Evolutionary conservation across 2,888 invertebrate genomes (phyloP).

Genomic region (Polydrusus tereticollis): DNA sequence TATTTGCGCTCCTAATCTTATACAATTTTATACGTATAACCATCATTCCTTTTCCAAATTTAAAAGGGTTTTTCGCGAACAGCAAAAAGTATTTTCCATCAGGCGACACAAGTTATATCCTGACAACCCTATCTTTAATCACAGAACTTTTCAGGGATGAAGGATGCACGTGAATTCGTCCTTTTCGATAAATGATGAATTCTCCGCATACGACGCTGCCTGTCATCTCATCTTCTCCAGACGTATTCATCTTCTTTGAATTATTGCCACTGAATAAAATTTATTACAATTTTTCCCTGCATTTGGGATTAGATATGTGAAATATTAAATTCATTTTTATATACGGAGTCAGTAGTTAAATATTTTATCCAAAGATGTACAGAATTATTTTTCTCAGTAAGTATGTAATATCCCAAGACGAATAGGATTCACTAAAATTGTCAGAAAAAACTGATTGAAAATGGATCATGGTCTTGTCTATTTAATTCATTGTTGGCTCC

Average conservation of each 20-base stretch:
- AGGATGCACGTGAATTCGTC: constrained; percentile 41
- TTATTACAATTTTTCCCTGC: constrained; percentile 64
- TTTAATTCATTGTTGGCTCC: too few relatives aligned
- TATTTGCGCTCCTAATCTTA: background rate
- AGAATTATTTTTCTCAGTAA: background rate
- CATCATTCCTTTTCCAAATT: background rate
- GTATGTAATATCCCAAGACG: too few relatives aligned
- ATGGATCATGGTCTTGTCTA: too few relatives aligned
- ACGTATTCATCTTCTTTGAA: constrained; percentile 66
- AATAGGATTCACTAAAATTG: too few relatives aligned
- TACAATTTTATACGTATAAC: background rate
- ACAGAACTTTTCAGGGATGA: constrained; percentile 36
- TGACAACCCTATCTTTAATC: constrained; percentile 52
- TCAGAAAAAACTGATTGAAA: too few relatives aligned
- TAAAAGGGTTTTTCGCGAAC: background rate
- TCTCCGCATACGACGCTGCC: constrained; percentile 54
- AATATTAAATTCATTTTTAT: constrained; percentile 35
- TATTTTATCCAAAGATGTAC: background rate
- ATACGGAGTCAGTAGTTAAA: constrained; percentile 6
- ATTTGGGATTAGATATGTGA: constrained; percentile 61
- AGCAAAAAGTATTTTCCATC: constrained; percentile 9
- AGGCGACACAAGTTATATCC: constrained; percentile 2
- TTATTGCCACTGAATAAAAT: constrained; percentile 65
- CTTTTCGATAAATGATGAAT: constrained; percentile 65
- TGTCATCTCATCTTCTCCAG: constrained; percentile 63